Evolutionary conservation across 2,797 vertebrate genomes (phyloP).

Genomic region (Pteronotus mesoamericanus): DNA sequence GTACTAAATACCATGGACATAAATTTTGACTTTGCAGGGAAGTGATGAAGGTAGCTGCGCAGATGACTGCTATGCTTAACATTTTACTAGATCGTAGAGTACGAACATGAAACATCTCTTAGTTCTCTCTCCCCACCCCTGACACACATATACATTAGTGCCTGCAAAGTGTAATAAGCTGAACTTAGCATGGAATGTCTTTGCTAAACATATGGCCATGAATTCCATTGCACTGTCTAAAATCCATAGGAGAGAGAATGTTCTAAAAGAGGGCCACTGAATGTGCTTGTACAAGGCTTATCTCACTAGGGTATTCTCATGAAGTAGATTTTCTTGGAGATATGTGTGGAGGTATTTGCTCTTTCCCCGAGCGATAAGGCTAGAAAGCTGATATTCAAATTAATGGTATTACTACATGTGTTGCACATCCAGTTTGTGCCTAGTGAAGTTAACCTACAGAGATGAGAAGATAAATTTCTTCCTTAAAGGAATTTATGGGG

Average conservation of each 20-base stretch:
- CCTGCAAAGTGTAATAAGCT: not conserved
- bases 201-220: not conserved
- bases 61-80: not conserved
- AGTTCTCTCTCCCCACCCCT: not conserved
- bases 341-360: not conserved
- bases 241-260: not conserved
- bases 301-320: not conserved
- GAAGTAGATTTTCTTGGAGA: not conserved
- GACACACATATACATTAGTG: not conserved
- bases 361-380: not conserved
- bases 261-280: not conserved
- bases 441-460: not conserved
- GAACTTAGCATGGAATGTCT: not conserved
- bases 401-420: not conserved
- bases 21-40: not conserved
- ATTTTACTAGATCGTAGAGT: not conserved
- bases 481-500: not conserved
- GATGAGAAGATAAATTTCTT: not conserved
- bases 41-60: not conserved
- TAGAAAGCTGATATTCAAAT: not conserved
- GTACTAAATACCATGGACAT: not conserved
- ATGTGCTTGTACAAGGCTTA: not conserved
- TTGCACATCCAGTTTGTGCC: not conserved
- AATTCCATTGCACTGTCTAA: not conserved
- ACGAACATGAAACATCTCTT: not conserved